Evolutionary conservation across 2,113 vertebrate species (phyloP).

Genomic region (Malaclemys terrapin): DNA sequence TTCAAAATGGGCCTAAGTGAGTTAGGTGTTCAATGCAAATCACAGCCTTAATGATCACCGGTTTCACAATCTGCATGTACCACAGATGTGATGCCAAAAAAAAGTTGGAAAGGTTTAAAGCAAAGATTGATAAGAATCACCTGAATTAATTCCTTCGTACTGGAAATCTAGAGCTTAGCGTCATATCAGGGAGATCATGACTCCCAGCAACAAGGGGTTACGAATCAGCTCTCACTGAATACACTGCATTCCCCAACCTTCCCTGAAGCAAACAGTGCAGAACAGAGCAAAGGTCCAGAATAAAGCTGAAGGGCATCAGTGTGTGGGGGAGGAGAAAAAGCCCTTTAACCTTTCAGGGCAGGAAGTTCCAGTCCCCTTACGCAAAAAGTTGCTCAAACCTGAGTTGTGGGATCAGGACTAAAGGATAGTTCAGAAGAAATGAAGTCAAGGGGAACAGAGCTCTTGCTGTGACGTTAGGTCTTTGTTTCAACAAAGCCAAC

Average conservation of each 20-base stretch:
- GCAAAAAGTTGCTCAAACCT: neutral
- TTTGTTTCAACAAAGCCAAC: constrained; percentile 59
- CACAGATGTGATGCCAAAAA: neutral
- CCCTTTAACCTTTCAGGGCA: neutral
- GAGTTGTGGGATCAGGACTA: neutral
- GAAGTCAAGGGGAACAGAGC: neutral
- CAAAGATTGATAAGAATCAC: neutral
- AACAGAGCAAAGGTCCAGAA: constrained; percentile 71
- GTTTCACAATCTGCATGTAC: neutral
- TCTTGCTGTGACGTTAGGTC: constrained; percentile 50
- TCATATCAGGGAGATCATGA: neutral
- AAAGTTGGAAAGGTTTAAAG: neutral
- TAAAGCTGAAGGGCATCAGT: constrained; percentile 68
- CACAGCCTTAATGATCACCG: neutral
- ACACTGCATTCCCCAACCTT: neutral
- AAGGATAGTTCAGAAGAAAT: constrained; percentile 1
- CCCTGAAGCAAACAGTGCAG: constrained; percentile 62
- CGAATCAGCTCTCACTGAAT: constrained; percentile 64
- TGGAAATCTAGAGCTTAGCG: neutral
- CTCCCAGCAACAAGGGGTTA: constrained; percentile 12
- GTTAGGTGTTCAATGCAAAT: accelerated
- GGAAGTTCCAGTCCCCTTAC: neutral
- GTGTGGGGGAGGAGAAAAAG: neutral
- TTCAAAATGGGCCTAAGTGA: neutral
- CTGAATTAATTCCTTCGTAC: accelerated